phyloP scores from a whole-genome alignment of 2,113 vertebrate genomes.

The Holacanthus passer region DNA sequence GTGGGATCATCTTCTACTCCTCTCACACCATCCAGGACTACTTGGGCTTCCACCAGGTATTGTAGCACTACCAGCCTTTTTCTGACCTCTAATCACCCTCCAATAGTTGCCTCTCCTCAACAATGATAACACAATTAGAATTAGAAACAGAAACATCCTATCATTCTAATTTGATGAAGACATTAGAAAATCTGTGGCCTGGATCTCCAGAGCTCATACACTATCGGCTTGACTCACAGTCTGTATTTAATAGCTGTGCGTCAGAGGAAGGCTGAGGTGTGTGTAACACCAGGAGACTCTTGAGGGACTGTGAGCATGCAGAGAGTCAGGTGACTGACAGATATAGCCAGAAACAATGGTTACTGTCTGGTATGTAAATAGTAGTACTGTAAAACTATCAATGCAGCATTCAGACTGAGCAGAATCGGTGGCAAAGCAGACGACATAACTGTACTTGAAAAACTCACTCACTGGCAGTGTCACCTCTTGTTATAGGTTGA shows the following conservation, averaged over 20 bases:
- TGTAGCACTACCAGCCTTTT: neutral
- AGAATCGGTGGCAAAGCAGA: too few species aligned
- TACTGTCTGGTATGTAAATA: too few species aligned
- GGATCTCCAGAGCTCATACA: neutral
- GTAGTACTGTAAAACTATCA: too few species aligned
- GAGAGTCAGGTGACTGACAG: too few species aligned
- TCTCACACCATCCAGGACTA: constrained; percentile 87
- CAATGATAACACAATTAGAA: neutral
- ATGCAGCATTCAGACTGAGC: too few species aligned
- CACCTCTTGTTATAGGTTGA: too few species aligned
- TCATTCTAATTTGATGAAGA: neutral
- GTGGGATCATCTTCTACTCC: constrained; percentile 86
- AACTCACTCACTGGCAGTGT: too few species aligned
- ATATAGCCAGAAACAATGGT: too few species aligned
- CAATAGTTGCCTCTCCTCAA: neutral
- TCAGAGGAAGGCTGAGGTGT: too few species aligned
- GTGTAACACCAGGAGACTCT: too few species aligned
- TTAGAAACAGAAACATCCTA: neutral
- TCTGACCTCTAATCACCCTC: neutral
- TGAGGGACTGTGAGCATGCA: too few species aligned
- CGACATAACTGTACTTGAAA: too few species aligned
- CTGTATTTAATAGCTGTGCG: neutral
- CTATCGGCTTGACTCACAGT: neutral
- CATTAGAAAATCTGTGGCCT: neutral
- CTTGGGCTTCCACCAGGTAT: constrained; percentile 87